Evolutionary conservation across 2,113 vertebrate genomes (phyloP).

Genomic region (Lasiurus cinereus): DNA sequence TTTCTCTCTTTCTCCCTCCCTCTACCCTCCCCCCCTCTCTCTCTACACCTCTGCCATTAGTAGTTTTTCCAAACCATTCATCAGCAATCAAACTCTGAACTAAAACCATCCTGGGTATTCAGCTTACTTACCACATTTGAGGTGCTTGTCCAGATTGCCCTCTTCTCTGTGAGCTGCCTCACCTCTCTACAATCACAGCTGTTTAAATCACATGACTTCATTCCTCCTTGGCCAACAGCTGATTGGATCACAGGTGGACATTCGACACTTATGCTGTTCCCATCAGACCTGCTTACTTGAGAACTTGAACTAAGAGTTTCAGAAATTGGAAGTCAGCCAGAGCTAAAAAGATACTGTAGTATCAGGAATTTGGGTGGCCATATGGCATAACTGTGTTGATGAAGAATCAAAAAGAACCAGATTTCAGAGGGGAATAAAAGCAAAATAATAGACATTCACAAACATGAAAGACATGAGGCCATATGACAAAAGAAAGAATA

Average conservation of each 20-base stretch:
- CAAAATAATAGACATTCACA: constrained; percentile 14
- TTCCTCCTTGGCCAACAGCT: background rate
- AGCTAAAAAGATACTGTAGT: background rate
- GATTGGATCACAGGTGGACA: background rate
- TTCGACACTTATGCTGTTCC: background rate
- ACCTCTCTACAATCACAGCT: background rate
- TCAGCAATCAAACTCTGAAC: constrained; percentile 46
- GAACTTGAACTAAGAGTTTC: background rate
- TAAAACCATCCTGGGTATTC: background rate
- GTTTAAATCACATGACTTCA: background rate
- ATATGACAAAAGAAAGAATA: constrained; percentile 1
- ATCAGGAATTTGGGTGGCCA: background rate
- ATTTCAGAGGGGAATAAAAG: constrained; percentile 21
- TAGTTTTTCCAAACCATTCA: constrained; percentile 49
- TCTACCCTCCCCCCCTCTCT: too few relatives aligned
- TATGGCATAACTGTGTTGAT: background rate
- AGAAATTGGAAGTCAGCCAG: background rate
- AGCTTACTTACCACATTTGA: background rate
- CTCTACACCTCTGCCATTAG: background rate
- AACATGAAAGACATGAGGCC: background rate
- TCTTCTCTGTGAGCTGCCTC: constrained; percentile 24
- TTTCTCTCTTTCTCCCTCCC: too few relatives aligned
- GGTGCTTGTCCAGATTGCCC: background rate
- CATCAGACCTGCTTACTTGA: background rate
- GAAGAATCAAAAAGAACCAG: background rate